Base-by-base conservation (phyloP, 2,113 vertebrate genomes). In the Rhadina sibilatrix region DNA sequence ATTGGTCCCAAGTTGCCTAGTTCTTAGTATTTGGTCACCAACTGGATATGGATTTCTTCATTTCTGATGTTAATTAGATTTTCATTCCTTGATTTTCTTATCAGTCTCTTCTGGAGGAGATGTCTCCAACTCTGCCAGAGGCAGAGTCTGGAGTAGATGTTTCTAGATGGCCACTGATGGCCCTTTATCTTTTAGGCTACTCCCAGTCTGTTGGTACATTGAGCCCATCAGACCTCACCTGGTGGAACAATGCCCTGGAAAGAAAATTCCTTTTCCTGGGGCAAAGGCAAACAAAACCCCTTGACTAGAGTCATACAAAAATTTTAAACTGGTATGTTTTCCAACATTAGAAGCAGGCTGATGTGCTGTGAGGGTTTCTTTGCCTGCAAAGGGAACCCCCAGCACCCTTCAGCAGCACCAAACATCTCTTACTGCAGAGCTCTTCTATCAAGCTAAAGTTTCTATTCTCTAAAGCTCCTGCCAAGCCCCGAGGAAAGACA, bases 281-380 rank as follows among this genome's bases (percentile, higher is more conserved):
- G 4, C 49, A 65, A 53, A 65, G 31, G 31, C 49, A 79, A 65
- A 30, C 11, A 79, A 64, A 79, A 17, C 2, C 15, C 24, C 31
- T 44, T 30, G 20, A 44, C 24, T 19, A 53, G 53, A 53, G 25
- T 44, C 14, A 28, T 6, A 28, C 14, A 42, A 42, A 18, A 3
- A 7, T 0, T 9, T 56, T 44, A 18, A 74, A 27, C 38, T 27
- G 52, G 12, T 42, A 3, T 53, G 5, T 52, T 78, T 78, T 52
- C 46, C 59, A 52, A 27, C 10, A 16, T 16, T 30, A 69, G 44
- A 57, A 81, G 37, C 53, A 63, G 63, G 25, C 27, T 90, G 72
- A 69, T 66, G 44, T n/a, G 66, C 38, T 81, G 79, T 53, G 72
- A 91, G 66, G 19, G 38, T 90, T 96, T 82, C 5, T 28, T 53